Evolutionary conservation across 1,140 invertebrate species (phyloP), one percentile per base, ranked within the genome.

Genomic region (Drosophila lini): DNA sequence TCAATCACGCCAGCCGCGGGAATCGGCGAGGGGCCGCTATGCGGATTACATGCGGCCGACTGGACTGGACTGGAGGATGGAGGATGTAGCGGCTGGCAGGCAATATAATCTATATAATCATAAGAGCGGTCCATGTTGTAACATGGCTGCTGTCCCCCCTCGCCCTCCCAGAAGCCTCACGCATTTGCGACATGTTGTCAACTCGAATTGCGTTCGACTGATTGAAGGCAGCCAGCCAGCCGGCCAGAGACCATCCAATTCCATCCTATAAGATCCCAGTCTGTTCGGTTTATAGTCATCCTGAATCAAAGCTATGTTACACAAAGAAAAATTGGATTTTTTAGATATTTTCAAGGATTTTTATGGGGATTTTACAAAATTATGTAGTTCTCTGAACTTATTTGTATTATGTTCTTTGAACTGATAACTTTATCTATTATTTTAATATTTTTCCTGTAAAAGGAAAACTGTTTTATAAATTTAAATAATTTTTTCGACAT

Each of bases 101-200:
- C 83, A 79, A 86, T 82, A 86, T 86, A 86, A 86, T 86, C 83
- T 86, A 88, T 86, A 86, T 86, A 86, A 86, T 86, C 83, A 86
- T 88, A 88, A 88, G 83, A 86, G 80, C 83, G 80, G 47, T 83
- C 74, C 80, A 69, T 78, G 69, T 78, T 88, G 84, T 69, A 88
- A 88, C 80, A 89, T 83, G 32, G 42, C 64, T 70, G 41, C 10
- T 6, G 9, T 19, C 41, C 31, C 34, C 19, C 25, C 34, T 44
- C 40, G 15, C 41, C 22, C 22, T 57, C 57, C 41, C 56, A 59
- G 47, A 62, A 67, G 47, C 48, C 59, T 64, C 68, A 83, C 74
- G 80, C 84, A 83, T 78, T 88, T 89, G 84, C 84, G 84, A 88
- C 84, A 88, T 88, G 84, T 89, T 88, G 84, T 88, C 84, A 88